A percentile compares a stretch with the other conserved stretches of the same genome.
Conservation (phyloP, 2,113 vertebrate species). For the Centropus bengalensis region DNA sequence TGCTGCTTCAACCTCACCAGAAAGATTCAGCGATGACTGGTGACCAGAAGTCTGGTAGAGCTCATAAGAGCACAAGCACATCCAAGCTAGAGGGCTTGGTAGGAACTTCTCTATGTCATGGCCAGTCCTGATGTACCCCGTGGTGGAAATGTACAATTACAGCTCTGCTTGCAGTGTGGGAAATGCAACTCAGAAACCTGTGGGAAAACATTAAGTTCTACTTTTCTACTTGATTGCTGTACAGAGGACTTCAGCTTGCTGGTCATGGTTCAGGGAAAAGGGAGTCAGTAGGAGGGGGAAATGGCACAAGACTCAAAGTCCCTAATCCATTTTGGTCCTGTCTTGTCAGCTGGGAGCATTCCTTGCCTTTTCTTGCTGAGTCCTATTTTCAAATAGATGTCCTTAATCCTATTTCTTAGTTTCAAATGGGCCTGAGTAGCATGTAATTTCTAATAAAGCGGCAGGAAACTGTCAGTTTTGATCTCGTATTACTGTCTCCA, state of each 20-base stretch:
- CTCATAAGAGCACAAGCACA: not conserved
- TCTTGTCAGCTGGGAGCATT: not conserved
- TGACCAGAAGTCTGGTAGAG: not conserved
- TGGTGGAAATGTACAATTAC: not conserved
- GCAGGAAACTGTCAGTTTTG: not conserved
- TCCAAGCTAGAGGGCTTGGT: not conserved
- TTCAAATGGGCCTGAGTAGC: not conserved
- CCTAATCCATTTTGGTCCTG: not conserved
- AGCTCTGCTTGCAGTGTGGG: not conserved
- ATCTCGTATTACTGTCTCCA: not conserved
- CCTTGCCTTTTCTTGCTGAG: not conserved
- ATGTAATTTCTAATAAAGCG: not conserved
- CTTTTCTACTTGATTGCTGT: not conserved
- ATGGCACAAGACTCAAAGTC: not conserved
- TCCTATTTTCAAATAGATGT: not conserved
- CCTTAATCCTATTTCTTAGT: not conserved
- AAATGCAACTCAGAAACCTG: not conserved
- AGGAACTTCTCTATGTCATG: not conserved
- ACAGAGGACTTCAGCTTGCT: not conserved
- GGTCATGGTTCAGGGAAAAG: not conserved
- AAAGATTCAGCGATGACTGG: not conserved
- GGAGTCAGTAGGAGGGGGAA: not conserved
- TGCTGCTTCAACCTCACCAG: not conserved
- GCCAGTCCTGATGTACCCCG: not conserved
- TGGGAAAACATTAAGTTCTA: not conserved